A percentile compares a stretch with the other conserved stretches of the same genome.
These are phyloP conservation scores for Drosophila leonis DNA, from an alignment of 2,888 invertebrate genomes.

Conservation along the genomic window DNA sequence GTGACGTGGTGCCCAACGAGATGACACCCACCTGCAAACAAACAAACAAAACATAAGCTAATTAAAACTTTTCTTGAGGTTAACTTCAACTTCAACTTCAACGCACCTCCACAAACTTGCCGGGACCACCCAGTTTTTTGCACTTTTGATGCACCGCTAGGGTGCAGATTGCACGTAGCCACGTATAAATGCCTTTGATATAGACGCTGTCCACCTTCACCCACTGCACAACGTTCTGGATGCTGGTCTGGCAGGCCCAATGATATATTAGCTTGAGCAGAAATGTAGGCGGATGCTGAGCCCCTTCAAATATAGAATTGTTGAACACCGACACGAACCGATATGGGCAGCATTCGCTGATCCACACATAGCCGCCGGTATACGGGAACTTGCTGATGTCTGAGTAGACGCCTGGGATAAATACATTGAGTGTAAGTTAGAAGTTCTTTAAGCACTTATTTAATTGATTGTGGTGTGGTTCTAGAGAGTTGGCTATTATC, in stretches of 20 bases:
- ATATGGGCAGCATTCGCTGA: conserved; percentile 94
- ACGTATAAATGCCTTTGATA: conserved; percentile 89
- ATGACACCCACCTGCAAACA: conserved; percentile 90
- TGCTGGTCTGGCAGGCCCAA: conserved; percentile 96
- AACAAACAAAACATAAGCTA: background rate
- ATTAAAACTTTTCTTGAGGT: background rate
- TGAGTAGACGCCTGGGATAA: conserved; percentile 90
- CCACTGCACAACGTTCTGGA: conserved; percentile 95
- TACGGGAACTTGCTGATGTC: conserved; percentile 94
- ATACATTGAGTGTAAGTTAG: background rate
- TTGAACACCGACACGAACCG: conserved; percentile 94
- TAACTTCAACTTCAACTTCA: too few species aligned
- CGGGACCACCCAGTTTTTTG: conserved; percentile 90
- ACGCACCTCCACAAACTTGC: conserved; percentile 88
- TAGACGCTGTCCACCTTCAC: conserved; percentile 92
- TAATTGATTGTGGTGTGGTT: too few species aligned
- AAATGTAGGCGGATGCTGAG: conserved; percentile 93
- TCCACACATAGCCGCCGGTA: conserved; percentile 96
- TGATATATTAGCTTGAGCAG: conserved; percentile 94
- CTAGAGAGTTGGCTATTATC: background rate
- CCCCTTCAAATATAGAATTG: conserved; percentile 94
- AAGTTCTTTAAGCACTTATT: background rate
- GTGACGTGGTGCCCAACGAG: conserved; percentile 94
- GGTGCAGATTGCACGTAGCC: conserved; percentile 91
- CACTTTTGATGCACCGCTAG: conserved; percentile 92